Percentiles rank a stretch among this genome's conserved stretches.
Conservation (phyloP, 30 jellyfish, hydroid and myxozoan genomes). For the Chironex yamaguchii region DNA sequence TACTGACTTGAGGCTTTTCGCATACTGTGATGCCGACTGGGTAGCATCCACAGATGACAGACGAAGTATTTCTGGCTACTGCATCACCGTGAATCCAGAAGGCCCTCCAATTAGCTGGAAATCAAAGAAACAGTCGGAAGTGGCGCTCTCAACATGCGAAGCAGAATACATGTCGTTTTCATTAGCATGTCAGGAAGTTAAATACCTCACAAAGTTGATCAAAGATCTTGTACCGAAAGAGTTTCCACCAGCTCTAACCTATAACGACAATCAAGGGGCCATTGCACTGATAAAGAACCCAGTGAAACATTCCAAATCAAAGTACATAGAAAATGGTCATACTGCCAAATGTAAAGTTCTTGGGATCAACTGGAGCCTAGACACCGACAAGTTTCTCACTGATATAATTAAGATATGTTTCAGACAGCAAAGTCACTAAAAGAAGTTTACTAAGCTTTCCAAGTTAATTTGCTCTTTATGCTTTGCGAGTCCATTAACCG, state of each 20-base stretch:
- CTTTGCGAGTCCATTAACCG: no score
- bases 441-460: no score
- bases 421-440: no score
- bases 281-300: no score
- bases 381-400: no score
- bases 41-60: conserved; percentile 47
- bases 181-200: conserved; percentile 53
- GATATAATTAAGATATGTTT: no score
- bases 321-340: no score
- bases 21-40: conserved; percentile 71
- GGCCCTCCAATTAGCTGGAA: conserved; percentile 63
- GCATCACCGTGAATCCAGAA: conserved; percentile 24
- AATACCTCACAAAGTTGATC: conserved; percentile 29
- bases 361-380: no score
- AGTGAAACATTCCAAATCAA: no score
- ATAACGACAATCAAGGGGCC: no score
- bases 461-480: no score
- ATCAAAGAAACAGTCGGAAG: conserved; percentile 48
- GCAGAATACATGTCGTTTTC: conserved; percentile 59
- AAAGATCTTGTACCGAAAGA: conserved; percentile 22
- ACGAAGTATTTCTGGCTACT: conserved; percentile 50
- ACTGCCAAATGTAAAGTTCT: no score
- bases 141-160: conserved; percentile 52
- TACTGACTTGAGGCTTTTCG: neutral
- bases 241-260: conserved; percentile 23